Evolutionary conservation across 1,140 invertebrate genomes (phyloP).

Genomic region (Lordiphosa clarofinis): DNA sequence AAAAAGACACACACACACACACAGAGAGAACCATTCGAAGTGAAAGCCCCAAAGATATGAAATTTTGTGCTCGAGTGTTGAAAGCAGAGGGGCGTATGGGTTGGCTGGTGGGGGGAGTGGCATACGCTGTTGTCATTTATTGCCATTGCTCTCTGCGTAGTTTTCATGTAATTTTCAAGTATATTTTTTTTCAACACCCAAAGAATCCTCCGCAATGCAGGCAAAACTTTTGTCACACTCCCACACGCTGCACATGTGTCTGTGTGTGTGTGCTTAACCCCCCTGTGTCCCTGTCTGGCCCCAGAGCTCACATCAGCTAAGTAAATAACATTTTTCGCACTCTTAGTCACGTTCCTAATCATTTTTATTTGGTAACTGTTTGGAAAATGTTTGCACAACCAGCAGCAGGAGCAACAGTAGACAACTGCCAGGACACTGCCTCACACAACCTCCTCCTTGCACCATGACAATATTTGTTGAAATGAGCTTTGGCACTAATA

Average conservation of each 20-base stretch:
- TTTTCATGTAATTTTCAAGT: constrained; percentile 62
- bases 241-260: constrained; percentile 18
- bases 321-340: constrained; percentile 73
- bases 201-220: constrained; percentile 41
- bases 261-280: constrained; percentile 25
- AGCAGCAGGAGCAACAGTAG: constrained; percentile 31
- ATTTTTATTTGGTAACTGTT: constrained; percentile 74
- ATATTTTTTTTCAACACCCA: constrained; percentile 41
- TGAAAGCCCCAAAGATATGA: constrained; percentile 54
- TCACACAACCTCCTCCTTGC: neutral
- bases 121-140: constrained; percentile 50
- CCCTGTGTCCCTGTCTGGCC: constrained; percentile 32
- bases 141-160: constrained; percentile 57
- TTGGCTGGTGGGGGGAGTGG: constrained; percentile 14
- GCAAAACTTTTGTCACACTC: constrained; percentile 41
- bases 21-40: constrained; percentile 19
- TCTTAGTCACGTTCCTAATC: constrained; percentile 73
- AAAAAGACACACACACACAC: constrained; percentile 15
- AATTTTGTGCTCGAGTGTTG: constrained; percentile 47
- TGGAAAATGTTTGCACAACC: constrained; percentile 66
- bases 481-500: constrained; percentile 68
- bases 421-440: constrained; percentile 9
- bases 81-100: constrained; percentile 16
- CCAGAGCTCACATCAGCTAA: constrained; percentile 68
- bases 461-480: constrained; percentile 61